Evolutionary conservation across 2,113 vertebrate genomes (phyloP).

Genomic region (Nyctibius bracteatus): DNA sequence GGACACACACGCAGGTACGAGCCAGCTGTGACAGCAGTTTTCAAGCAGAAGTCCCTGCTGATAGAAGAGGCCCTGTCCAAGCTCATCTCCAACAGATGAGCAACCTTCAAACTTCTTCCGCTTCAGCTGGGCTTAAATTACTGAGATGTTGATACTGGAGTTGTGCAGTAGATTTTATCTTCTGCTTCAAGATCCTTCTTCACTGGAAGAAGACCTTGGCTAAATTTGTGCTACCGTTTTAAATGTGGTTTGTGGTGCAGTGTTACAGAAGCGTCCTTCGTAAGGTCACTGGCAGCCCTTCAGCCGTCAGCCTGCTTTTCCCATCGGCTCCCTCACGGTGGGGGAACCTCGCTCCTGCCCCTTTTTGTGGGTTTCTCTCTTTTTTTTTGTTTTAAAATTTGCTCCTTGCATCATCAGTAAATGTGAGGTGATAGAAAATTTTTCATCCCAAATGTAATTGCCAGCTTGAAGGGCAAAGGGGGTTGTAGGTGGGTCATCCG

Average conservation of each 20-base stretch:
- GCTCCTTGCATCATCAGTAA: background rate
- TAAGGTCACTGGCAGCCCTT: background rate
- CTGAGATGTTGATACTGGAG: background rate
- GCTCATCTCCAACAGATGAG: background rate
- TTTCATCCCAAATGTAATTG: background rate
- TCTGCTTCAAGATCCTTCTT: background rate
- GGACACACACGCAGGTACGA: accelerated
- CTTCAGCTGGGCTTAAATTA: background rate
- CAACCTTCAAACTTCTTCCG: background rate
- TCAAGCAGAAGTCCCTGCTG: background rate
- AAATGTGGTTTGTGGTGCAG: background rate
- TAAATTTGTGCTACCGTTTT: accelerated
- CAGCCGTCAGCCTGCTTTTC: background rate
- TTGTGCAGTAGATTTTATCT: background rate
- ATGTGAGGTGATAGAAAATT: background rate
- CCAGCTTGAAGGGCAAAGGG: background rate
- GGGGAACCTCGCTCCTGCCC: background rate
- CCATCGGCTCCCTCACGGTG: background rate
- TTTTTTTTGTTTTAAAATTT: background rate
- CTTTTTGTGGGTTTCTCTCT: background rate
- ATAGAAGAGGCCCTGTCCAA: background rate
- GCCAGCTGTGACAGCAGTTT: accelerated
- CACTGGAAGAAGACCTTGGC: background rate
- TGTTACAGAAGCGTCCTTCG: background rate
- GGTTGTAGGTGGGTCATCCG: background rate